Evolutionary conservation across 2,888 invertebrate genomes (phyloP).

Genomic region (Lasius fuliginosus): DNA sequence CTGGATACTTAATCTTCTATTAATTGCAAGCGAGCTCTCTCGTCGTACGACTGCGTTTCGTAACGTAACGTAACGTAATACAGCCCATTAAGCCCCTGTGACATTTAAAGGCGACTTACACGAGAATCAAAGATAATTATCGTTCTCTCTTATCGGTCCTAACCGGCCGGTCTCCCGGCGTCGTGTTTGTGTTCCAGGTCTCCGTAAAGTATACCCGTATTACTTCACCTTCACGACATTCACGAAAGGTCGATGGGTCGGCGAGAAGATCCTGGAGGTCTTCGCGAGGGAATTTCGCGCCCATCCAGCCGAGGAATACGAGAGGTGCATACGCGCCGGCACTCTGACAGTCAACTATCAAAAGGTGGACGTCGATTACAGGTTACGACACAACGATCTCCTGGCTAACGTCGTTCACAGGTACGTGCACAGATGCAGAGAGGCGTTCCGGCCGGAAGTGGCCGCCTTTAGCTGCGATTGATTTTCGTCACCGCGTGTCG

Average conservation of each 20-base stretch:
- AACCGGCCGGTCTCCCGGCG: not conserved
- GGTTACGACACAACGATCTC: slow-evolving; percentile 96
- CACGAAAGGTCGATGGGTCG: slow-evolving; percentile 98
- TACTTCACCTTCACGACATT: slow-evolving; percentile 98
- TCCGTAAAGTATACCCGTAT: slow-evolving; percentile 98
- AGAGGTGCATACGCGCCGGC: slow-evolving; percentile 96
- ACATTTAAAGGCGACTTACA: slow-evolving; percentile 44
- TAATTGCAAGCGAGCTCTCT: slow-evolving; percentile 61
- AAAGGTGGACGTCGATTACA: slow-evolving; percentile 96
- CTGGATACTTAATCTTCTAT: slow-evolving; percentile 64
- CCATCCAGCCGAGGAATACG: slow-evolving; percentile 97
- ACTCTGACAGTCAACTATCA: slow-evolving; percentile 98
- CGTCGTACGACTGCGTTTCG: slow-evolving; percentile 31
- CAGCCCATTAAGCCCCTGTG: slow-evolving; percentile 23
- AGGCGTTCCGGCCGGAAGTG: not conserved
- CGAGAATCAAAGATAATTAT: slow-evolving; percentile 47
- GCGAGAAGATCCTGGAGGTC: slow-evolving; percentile 96
- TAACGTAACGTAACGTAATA: slow-evolving; percentile 19
- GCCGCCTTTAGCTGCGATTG: not conserved
- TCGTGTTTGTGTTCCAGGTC: slow-evolving; percentile 88
- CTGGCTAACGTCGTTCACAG: slow-evolving; percentile 98
- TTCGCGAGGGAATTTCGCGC: slow-evolving; percentile 97
- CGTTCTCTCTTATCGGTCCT: slow-evolving; percentile 40
- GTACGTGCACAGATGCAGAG: slow-evolving; percentile 87
- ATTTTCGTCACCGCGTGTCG: slow-evolving; percentile 15